Base-by-base conservation (phyloP, 2,797 vertebrate genomes). In the Schizopygopsis malacanthus region DNA sequence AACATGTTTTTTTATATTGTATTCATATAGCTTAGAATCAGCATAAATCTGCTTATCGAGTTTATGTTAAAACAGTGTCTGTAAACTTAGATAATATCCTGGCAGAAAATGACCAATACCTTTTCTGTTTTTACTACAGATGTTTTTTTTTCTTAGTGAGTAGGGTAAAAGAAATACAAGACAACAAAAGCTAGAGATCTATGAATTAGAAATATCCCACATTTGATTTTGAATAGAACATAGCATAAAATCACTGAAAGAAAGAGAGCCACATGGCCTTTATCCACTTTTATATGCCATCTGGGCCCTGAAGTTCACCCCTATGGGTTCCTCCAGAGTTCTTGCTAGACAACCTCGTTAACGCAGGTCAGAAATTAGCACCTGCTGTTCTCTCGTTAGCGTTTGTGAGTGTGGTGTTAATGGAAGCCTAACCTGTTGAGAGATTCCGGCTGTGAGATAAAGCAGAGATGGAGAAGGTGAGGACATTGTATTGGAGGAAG, bases 331-430 rank as follows among this genome's bases (percentile, higher is more conserved):
- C 77, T 76, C 76, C 20, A 41, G 84, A 76, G 71, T 65, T 88
- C 50, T 59, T 39, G 37, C 72, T 41, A 45, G 67, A 71, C 80
- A 79, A 65, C 43, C 61, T 83, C 5, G 56, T 86, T 82, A 84
- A 45, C 33, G 10, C 70, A 75, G 52, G 56, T 41, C 39, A 59
- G 81, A 87, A 87, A 87, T 87, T 86, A 89, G 65, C 25, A 52
- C 81, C 84, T 78, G 83, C 84, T 85, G 88, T 65, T 87, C 50
- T 47, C 80, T 85, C 22, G 84, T 81, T 82, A 87, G 67, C 15
- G 79, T 52, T 79, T 77, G 77, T 76, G 71, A 81, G 77, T 56
- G 52, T 75, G 70, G 86, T 85, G 88, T 85, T 88, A 88, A 88
- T 85, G 43, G 65, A 85, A 85, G 61, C 47, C 65, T 78, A 47